Evolutionary conservation across 2,888 invertebrate genomes (phyloP), one percentile per base, ranked within the genome.

Genomic region (Tortrix viridana): DNA sequence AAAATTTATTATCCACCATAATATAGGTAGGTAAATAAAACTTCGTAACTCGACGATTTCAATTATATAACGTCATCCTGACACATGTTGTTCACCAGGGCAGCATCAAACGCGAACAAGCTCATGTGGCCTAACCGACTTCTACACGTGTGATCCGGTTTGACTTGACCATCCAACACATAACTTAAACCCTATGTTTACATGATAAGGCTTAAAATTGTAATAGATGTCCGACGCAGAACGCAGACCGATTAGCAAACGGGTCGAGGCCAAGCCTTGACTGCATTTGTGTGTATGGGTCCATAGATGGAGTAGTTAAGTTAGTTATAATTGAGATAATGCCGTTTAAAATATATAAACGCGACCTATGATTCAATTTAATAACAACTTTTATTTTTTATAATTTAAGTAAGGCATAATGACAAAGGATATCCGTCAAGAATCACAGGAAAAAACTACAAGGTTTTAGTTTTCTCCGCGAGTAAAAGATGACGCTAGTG

Each of bases 121-220:
- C 69, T 66, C n/a, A n/a, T n/a, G n/a, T n/a, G n/a, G n/a, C 62
- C 70, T 65, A 74, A 74, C 74, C 76, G 70, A 75, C 76, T 72
- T 74, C 68, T 67, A 58, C 52, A 60, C 48, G 37, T 50, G 75
- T 77, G 78, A 79, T 78, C 82, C 80, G 82, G 83, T 83, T 82
- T 75, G 73, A 61, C 69, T 69, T 67, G 50, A 60, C 48, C 16
- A 23, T 22, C n/a, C 16, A 16, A 19, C 6, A 3, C 16, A 16
- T 18, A 44, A 38, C 20, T 12, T 53, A 41, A 9, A 26, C 37
- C 53, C 32, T 53, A 58, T 58, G 9, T 0, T 0, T 0, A 9
- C 6, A n/a, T 3, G 2, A 19, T 53, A 58, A 14, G 47, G 26
- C 16, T 48, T 20, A 12, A 14, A 41, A 22, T 57, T 14, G 12